These are phyloP conservation scores for Luffia ferchaultella DNA, from an alignment of 2,888 invertebrate species.

Conservation along the genomic window DNA sequence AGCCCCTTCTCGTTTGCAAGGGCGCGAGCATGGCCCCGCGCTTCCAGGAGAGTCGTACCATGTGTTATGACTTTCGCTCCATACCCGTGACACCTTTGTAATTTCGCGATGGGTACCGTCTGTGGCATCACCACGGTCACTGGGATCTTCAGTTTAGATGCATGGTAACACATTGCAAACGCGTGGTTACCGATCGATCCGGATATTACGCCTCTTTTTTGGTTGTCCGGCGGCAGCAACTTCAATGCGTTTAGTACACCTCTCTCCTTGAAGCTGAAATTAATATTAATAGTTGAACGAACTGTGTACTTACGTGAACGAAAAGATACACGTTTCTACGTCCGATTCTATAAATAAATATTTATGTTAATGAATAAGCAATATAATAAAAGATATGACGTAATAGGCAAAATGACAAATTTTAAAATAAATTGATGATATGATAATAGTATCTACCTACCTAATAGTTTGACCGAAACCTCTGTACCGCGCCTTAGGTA, in stretches of 20 bases:
- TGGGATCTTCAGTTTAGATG: conserved; percentile 63
- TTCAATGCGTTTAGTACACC: conserved; percentile 71
- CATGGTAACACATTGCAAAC: conserved; percentile 71
- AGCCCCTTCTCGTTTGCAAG: conserved; percentile 67
- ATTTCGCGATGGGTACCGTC: conserved; percentile 72
- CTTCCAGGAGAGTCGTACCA: conserved; percentile 68
- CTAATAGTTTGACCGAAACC: too few species aligned
- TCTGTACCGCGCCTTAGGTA: too few species aligned
- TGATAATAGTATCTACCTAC: too few species aligned
- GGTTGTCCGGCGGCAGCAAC: conserved; percentile 64
- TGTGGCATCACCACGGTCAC: conserved; percentile 75
- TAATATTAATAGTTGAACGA: not conserved
- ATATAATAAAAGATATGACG: too few species aligned
- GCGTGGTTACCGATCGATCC: conserved; percentile 79
- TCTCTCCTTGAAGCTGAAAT: conserved; percentile 74
- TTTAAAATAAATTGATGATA: too few species aligned
- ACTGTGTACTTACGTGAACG: too few species aligned
- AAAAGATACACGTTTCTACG: too few species aligned
- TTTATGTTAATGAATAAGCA: too few species aligned
- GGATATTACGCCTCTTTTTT: conserved; percentile 69
- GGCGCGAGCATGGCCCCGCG: conserved; percentile 67
- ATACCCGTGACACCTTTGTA: conserved; percentile 67
- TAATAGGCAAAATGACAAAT: too few species aligned
- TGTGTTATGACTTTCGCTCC: conserved; percentile 73
- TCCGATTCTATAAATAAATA: too few species aligned